Evolutionary conservation across 2,113 vertebrate species (phyloP), one percentile per base, ranked within the genome.

Genomic region (Craseonycteris thonglongyai): DNA sequence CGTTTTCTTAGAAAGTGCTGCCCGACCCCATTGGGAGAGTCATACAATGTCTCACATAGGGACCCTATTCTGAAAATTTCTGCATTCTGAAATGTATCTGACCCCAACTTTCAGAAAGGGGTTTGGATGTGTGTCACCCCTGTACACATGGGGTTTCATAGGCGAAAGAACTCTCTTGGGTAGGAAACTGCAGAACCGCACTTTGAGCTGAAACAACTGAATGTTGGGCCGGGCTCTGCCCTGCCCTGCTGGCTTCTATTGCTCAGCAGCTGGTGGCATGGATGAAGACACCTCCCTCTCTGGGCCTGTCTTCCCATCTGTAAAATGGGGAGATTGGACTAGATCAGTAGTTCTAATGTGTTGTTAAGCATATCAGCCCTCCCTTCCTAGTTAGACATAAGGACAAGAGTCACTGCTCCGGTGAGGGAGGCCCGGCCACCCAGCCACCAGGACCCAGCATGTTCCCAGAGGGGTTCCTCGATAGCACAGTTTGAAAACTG

Each of bases 151-250:
- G 35, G 38, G 51, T 19, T 61, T 19, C 40, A 1, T 14, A 6
- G 14, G 42, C 21, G 5, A 61, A 84, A 28, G 3, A 0, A 2
- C 21, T 21, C 47, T 33, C 45, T 42, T 21, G 15, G 35, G 28
- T 18, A 15, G 42, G 75, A 68, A 83, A 40, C 35, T 61, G 18
- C 51, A 47, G 56, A n/a, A 30, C 30, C 49, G 19, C 3, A 15
- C 56, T 56, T 19, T 8, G 15, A 51, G 56, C 38, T 82, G 83
- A 54, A 49, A 49, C 58, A 49, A 24, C 12, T 33, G 40, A 33
- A 26, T n/a, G 5, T 26, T 0, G 18, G 21, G 40, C 35, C 0
- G 51, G 0, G 19, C 45, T 33, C 47, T 6, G 22, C 19, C 12
- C 40, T 18, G 3, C 9, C 15, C 51, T 13, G 22, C 35, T 10